These are phyloP conservation scores for Nomada flava DNA, from an alignment of 2,888 invertebrate species.

Conservation along the genomic window DNA sequence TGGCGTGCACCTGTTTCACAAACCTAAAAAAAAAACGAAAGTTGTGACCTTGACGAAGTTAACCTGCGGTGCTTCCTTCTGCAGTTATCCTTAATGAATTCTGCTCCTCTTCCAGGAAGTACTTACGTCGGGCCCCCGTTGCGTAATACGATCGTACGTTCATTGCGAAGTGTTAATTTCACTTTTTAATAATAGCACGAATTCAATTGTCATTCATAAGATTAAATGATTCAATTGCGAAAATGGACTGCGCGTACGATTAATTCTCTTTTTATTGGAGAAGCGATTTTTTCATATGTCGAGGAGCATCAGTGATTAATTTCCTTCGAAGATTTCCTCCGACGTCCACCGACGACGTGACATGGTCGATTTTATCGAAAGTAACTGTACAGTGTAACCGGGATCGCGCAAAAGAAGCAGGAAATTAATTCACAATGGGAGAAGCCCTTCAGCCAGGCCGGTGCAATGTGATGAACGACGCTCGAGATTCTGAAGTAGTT, in stretches of 20 bases:
- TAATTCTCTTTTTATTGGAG: too few species aligned
- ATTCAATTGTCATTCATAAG: too few species aligned
- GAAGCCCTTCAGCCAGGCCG: conserved; percentile 44
- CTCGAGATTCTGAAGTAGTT: conserved; percentile 62
- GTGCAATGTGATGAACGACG: conserved; percentile 40
- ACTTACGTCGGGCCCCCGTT: conserved; percentile 8
- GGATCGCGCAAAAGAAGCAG: conserved; percentile 29
- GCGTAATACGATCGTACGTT: conserved; percentile 2
- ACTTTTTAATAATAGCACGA: too few species aligned
- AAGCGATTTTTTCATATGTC: too few species aligned
- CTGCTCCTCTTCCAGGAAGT: conserved; percentile 44
- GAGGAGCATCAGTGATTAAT: neutral
- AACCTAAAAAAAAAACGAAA: conserved; percentile 44
- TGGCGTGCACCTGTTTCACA: conserved; percentile 71
- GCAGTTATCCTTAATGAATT: conserved; percentile 43
- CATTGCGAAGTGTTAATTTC: too few species aligned
- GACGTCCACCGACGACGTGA: neutral
- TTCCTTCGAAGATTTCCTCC: neutral
- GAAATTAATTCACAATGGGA: conserved; percentile 58
- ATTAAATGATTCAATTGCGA: too few species aligned
- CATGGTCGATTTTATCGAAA: conserved; percentile 3
- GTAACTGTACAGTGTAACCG: conserved; percentile 11
- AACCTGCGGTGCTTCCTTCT: conserved; percentile 32
- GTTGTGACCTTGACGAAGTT: conserved; percentile 46
- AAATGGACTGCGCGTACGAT: too few species aligned